Evolutionary conservation across 2,888 invertebrate genomes (phyloP), one percentile per base, ranked within the genome.

Genomic region (Platycnemis pennipes): DNA sequence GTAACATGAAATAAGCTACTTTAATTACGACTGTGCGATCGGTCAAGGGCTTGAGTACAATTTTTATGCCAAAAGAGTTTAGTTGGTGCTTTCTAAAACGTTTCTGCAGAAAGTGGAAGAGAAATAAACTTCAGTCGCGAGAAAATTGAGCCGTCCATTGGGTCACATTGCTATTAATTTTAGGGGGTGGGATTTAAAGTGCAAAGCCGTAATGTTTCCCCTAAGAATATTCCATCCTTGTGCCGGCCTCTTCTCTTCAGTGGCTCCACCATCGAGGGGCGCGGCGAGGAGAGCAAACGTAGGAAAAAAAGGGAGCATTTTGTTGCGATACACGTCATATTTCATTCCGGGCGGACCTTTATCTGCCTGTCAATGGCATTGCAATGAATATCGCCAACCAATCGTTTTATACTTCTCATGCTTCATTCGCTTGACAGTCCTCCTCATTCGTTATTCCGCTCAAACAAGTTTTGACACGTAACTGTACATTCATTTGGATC

Each of bases 391-490:
- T 91, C 91, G 91, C 91, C 63, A 69, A 69, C 91, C 91, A 91
- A 91, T 91, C 91, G 91, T 91, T 91, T 91, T 91, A 91, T 91
- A 91, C 91, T 91, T 91, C 91, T 91, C 91, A 91, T 91, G 91
- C 91, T 91, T 91, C 91, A 91, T 91, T 91, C 91, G 91, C n/a
- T 69, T 91, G 91, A 91, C 91, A 91, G 91, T 91, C 69, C 42
- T 63, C n/a, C 91, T 91, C 91, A 91, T 91, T 91, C 91, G 91
- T 91, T 91, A 91, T 91, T 91, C 91, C 63, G 91, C 63, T 91
- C 91, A 91, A 91, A 91, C 91, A 63, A 91, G 91, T 91, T 91
- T 91, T 91, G 91, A 91, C 91, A 91, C 91, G 91, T 91, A 91
- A 69, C 91, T 91, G 91, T 91, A 69, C 91, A 91, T 91, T 91